Percentiles rank a stretch among this genome's conserved stretches.
Conservation (phyloP, 2,888 invertebrate genomes). For the Agapostemon virescens region DNA sequence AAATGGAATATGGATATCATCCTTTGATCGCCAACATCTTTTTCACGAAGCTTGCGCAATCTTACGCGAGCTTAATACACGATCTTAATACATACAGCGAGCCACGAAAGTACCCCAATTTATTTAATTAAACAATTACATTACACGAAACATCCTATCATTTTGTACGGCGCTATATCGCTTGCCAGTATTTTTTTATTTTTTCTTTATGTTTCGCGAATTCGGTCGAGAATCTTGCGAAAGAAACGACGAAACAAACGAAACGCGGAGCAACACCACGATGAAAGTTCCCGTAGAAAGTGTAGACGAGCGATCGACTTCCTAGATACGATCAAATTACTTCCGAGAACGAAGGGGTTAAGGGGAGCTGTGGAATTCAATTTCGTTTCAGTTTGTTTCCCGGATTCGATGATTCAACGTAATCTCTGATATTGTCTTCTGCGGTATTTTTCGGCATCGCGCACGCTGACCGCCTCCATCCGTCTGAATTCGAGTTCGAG, state of each 20-base stretch:
- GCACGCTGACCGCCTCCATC: neutral
- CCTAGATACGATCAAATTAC: conserved; percentile 50
- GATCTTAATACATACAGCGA: no score
- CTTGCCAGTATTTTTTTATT: neutral
- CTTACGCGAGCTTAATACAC: neutral
- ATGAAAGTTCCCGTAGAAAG: conserved; percentile 58
- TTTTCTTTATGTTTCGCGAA: neutral
- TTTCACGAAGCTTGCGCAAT: neutral
- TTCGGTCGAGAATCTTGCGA: neutral
- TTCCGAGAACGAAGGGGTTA: conserved; percentile 44
- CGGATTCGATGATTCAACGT: conserved; percentile 37
- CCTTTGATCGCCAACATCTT: neutral
- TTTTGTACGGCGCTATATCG: no score
- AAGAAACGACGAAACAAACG: neutral
- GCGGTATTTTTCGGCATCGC: conserved; percentile 45
- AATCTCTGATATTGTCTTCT: conserved; percentile 60
- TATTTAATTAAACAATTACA: no score
- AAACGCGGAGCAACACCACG: conserved; percentile 17
- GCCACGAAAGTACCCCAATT: no score
- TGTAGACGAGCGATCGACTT: conserved; percentile 42
- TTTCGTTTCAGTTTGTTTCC: conserved; percentile 56
- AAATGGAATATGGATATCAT: neutral
- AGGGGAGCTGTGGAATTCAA: conserved; percentile 48
- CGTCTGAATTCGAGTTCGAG: conserved; percentile 36
- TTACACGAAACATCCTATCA: no score